Evolutionary conservation across 2,113 vertebrate genomes (phyloP).

Genomic region (Calyptomena viridis): DNA sequence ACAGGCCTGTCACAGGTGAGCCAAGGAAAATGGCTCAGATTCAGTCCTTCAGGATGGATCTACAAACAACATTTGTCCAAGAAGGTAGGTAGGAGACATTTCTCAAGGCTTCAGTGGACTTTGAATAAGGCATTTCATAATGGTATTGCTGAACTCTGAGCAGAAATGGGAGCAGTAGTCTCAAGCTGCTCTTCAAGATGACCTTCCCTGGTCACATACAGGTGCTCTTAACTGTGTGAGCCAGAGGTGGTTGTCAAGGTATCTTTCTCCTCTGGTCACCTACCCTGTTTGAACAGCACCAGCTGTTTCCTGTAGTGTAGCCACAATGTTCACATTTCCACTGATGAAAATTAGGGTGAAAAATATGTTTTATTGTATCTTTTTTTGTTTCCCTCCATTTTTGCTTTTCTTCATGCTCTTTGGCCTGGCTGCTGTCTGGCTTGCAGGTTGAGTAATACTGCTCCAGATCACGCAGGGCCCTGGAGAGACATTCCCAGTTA

Average conservation of each 20-base stretch:
- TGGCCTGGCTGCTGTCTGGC: neutral
- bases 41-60: neutral
- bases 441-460: constrained; percentile 3
- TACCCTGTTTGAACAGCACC: neutral
- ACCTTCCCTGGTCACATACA: neutral
- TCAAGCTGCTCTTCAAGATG: neutral
- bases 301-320: neutral
- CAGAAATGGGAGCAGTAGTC: neutral
- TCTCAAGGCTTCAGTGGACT: neutral
- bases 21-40: neutral
- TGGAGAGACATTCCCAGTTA: neutral
- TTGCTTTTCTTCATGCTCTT: neutral
- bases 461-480: neutral
- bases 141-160: neutral
- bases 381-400: neutral
- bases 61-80: neutral
- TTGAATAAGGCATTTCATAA: neutral
- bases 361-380: neutral
- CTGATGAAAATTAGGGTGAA: neutral
- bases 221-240: neutral
- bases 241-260: neutral
- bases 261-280: neutral
- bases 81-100: neutral
- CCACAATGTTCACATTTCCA: neutral
- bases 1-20: neutral